Percentiles rank a stretch among this genome's conserved stretches.
phyloP scores from a whole-genome alignment of 2,888 invertebrate genomes.

The Subacronicta megacephala region DNA sequence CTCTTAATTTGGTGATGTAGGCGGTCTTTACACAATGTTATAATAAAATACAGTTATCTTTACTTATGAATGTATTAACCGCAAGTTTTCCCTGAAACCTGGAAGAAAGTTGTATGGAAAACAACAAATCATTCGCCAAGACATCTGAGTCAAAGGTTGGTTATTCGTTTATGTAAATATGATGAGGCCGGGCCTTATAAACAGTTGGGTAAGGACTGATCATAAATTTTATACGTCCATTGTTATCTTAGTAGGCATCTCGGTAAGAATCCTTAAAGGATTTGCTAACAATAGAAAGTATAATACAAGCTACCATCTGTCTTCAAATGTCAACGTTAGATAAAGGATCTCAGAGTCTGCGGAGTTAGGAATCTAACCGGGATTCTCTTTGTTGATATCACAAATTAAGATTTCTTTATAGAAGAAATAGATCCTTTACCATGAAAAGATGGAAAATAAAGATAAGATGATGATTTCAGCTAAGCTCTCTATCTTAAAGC shows the following conservation, averaged over 20 bases:
- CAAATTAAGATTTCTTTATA: slow-evolving; percentile 43
- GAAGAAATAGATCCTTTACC: slow-evolving; percentile 3
- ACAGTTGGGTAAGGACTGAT: slow-evolving; percentile 26
- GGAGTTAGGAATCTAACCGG: slow-evolving; percentile 45
- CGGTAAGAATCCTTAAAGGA: slow-evolving; percentile 61
- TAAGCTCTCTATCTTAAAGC: not conserved
- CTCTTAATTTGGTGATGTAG: too few species aligned
- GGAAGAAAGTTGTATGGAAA: slow-evolving; percentile 11
- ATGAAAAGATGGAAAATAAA: not conserved
- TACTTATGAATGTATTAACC: too few species aligned
- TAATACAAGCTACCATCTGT: slow-evolving; percentile 60
- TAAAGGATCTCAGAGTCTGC: slow-evolving; percentile 50
- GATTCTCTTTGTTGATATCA: slow-evolving; percentile 47
- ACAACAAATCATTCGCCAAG: slow-evolving; percentile 17
- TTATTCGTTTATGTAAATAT: slow-evolving; percentile 25
- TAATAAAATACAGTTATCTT: too few species aligned
- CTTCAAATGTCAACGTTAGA: slow-evolving; percentile 59
- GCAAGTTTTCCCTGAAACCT: not conserved
- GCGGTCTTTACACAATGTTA: too few species aligned
- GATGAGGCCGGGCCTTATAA: slow-evolving; percentile 23
- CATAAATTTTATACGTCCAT: slow-evolving; percentile 52
- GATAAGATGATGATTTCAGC: not conserved
- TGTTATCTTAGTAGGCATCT: slow-evolving; percentile 50
- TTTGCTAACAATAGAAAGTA: slow-evolving; percentile 62
- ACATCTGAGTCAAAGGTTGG: slow-evolving; percentile 20